Evolutionary conservation across 2,113 vertebrate genomes (phyloP).

Genomic region (Microcebus tavaratra): DNA sequence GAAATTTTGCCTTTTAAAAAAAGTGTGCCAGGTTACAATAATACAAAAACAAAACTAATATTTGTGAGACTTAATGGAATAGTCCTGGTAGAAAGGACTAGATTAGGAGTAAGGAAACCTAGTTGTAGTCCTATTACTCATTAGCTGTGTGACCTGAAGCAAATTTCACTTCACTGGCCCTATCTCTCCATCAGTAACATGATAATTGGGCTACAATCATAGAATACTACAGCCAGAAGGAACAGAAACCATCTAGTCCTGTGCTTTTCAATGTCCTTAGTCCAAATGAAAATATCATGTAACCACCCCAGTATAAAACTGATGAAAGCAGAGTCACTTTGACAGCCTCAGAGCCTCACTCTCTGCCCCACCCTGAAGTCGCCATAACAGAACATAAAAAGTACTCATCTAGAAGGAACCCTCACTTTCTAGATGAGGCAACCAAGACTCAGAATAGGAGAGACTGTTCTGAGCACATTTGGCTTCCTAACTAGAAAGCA

Average conservation of each 20-base stretch:
- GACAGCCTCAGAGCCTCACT: neutral
- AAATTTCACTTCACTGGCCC: neutral
- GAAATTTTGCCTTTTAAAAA: neutral
- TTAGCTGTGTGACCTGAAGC: neutral
- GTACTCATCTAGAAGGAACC: neutral
- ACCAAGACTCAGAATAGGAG: neutral
- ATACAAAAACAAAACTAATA: neutral
- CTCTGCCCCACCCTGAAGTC: neutral
- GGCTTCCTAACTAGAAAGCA: constrained; percentile 29
- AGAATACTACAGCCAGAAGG: neutral
- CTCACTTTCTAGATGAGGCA: neutral
- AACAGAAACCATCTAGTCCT: neutral
- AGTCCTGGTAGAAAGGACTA: neutral
- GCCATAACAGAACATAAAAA: neutral
- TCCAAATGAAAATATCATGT: neutral
- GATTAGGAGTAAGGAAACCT: neutral
- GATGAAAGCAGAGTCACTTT: neutral
- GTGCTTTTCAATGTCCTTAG: neutral
- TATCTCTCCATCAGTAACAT: neutral
- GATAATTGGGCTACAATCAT: neutral
- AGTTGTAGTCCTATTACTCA: neutral
- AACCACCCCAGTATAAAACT: neutral
- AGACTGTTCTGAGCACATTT: neutral
- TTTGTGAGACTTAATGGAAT: neutral
- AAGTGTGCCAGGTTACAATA: constrained; percentile 28